Conservation (phyloP, 2,113 vertebrate species). For the Platysteira castanea region DNA sequence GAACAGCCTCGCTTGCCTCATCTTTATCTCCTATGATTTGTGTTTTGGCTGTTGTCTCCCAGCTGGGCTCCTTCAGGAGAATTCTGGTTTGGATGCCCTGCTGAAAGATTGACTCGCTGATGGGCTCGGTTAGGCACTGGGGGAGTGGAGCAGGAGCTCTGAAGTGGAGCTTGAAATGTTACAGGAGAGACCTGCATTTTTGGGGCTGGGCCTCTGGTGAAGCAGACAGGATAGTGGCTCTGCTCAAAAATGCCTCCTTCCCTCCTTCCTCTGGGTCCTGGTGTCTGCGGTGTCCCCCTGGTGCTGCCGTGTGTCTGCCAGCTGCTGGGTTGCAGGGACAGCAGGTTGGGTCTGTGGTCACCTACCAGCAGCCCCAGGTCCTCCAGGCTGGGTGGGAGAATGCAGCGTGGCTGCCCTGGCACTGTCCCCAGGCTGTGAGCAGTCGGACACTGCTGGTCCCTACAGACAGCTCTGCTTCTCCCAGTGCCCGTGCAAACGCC, state of each 20-base stretch:
- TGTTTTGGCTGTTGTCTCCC: not conserved
- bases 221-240: not conserved
- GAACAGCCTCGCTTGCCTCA: not conserved
- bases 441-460: not conserved
- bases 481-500: not conserved
- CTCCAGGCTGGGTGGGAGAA: not conserved
- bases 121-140: not conserved
- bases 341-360: rapidly evolving
- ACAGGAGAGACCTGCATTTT: rapidly evolving
- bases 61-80: not conserved
- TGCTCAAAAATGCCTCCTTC: not conserved
- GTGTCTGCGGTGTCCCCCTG: rapidly evolving
- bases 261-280: rapidly evolving
- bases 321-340: not conserved
- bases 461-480: not conserved
- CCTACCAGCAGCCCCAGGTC: rapidly evolving
- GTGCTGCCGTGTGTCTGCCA: not conserved
- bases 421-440: rapidly evolving
- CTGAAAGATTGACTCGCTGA: rapidly evolving
- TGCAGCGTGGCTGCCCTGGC: rapidly evolving
- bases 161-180: rapidly evolving
- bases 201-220: not conserved
- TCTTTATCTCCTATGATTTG: not conserved
- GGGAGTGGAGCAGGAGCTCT: not conserved
- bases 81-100: not conserved